Base-by-base conservation (phyloP, 2,797 vertebrate genomes). In the Sebastes steindachneri region DNA sequence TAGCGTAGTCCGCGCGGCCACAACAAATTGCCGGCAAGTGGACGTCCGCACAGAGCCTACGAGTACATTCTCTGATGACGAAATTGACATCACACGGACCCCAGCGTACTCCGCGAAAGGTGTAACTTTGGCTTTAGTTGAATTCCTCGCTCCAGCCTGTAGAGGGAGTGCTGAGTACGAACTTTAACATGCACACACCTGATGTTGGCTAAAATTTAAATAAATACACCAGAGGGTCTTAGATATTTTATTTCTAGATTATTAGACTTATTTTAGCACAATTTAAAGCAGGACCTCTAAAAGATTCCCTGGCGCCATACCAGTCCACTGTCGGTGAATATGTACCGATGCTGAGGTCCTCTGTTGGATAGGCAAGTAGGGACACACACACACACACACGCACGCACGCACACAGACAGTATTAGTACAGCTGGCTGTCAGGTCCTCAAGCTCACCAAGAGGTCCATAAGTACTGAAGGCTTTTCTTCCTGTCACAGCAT, bases 381-480 rank as follows among this genome's bases (percentile, higher is more conserved):
- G 26, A 53, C 55, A 29, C 48, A 59, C 53, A 26, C 62, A 28
- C 28, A 0, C 28, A 26, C 3, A 1, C 26, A 37, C 14, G 11
- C 12, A 37, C n/a, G 64, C n/a, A 58, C 25, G 54, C 35, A 79
- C 33, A 81, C 31, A 79, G 1, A 63, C 37, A 74, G 55, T 89
- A 87, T 91, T 96, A 93, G 83, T 93, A 96, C 97, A 98, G 97
- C 96, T 97, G 97, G 95, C 89, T 96, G 95, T 96, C 96, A 97
- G 96, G 96, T 94, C 94, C 87, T 95, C 91, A 85, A 91, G 88
- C 93, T 94, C 95, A 93, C 93, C 88, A 82, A 96, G 94, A 93
- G 94, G 91, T 94, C 95, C 91, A 91, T 84, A 93, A 93, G 96
- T 93, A 95, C 94, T 96, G 95, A 92, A 95, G 95, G 94, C 95